phyloP scores from a whole-genome alignment of 2,797 vertebrate genomes.

The Poeciliopsis infans region DNA sequence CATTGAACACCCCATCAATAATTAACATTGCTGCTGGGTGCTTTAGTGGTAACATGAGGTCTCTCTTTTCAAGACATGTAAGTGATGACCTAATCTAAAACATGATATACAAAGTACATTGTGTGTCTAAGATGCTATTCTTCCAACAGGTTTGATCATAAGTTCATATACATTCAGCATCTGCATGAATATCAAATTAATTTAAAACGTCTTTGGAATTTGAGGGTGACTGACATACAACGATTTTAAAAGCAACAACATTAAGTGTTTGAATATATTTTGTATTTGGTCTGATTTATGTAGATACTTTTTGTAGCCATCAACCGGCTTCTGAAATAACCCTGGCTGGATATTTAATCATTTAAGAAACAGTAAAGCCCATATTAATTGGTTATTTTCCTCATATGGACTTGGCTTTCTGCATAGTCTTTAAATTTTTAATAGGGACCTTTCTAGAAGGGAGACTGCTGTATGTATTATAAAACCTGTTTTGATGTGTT shows the following conservation, averaged over 20 bases:
- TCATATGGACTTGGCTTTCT: not conserved
- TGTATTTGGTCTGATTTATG: not conserved
- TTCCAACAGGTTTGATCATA: not conserved
- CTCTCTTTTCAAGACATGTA: constrained; percentile 13
- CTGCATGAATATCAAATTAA: not conserved
- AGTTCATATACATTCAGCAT: not conserved
- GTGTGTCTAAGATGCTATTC: not conserved
- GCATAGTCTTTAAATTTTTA: not conserved
- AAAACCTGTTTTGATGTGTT: not conserved
- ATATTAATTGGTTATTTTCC: not conserved
- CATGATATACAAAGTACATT: not conserved
- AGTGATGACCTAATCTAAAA: constrained; percentile 20
- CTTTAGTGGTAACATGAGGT: constrained; percentile 29
- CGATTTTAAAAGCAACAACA: not conserved
- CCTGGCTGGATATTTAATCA: not conserved
- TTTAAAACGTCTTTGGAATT: not conserved
- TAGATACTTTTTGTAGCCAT: not conserved
- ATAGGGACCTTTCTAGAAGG: not conserved
- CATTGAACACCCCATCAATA: constrained; percentile 74
- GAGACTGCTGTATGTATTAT: not conserved
- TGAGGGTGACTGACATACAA: not conserved
- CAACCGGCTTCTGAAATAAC: not conserved
- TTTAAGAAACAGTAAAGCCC: not conserved
- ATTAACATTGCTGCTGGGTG: constrained; percentile 55
- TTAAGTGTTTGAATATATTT: not conserved